A percentile compares a stretch with the other conserved stretches of the same genome.
Conservation (phyloP, 2,797 vertebrate genomes). For the Clarias laeviceps region DNA sequence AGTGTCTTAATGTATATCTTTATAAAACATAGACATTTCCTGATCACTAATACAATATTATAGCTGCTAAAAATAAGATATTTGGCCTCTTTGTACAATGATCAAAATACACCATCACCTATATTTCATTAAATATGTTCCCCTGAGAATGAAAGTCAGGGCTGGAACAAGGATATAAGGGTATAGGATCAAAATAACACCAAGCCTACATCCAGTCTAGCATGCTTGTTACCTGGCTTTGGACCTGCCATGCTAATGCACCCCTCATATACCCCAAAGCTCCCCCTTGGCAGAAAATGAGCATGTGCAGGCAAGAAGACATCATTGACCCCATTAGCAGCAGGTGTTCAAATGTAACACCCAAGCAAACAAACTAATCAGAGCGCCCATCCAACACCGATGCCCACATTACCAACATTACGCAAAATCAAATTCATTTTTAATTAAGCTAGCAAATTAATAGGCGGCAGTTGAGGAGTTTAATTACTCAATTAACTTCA, state of each 20-base stretch:
- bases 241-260: constrained; percentile 20
- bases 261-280: constrained; percentile 34
- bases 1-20: background rate
- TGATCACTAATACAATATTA: background rate
- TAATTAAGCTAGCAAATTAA: constrained; percentile 99
- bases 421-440: constrained; percentile 99
- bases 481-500: constrained; percentile 99
- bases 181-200: constrained; percentile 30
- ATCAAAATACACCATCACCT: constrained; percentile 15
- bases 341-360: constrained; percentile 72
- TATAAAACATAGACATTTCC: background rate
- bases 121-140: constrained; percentile 40
- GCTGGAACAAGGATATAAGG: background rate
- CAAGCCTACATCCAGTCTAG: background rate
- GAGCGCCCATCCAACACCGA: constrained; percentile 93
- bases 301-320: constrained; percentile 58
- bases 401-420: constrained; percentile 98
- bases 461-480: constrained; percentile 99
- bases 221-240: constrained; percentile 28
- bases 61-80: background rate
- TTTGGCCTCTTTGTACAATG: background rate
- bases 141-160: constrained; percentile 9
- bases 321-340: constrained; percentile 61
- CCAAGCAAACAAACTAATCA: constrained; percentile 89
- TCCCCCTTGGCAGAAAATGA: constrained; percentile 53